These are phyloP conservation scores for Fragum fragum DNA, from an alignment of 2,888 invertebrate species.

Conservation along the genomic window DNA sequence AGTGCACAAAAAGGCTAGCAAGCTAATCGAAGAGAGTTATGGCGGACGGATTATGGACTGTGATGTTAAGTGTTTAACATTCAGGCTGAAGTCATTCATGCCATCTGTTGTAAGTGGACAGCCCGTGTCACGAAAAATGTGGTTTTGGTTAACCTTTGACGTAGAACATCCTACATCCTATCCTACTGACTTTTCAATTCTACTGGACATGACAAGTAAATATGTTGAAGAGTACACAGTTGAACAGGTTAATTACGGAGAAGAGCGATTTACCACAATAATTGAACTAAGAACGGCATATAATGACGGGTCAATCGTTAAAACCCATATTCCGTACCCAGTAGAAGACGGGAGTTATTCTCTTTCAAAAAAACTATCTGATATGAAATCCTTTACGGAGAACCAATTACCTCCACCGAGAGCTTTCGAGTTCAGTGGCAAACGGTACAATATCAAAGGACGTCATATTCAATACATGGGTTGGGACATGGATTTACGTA, in stretches of 20 bases:
- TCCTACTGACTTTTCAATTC: constrained; percentile 78
- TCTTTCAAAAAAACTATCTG: constrained; percentile 50
- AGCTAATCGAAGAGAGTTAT: constrained; percentile 76
- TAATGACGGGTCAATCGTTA: constrained; percentile 40
- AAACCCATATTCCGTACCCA: constrained; percentile 51
- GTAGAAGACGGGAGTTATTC: constrained; percentile 47
- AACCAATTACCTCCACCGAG: constrained; percentile 69
- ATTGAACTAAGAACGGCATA: constrained; percentile 69
- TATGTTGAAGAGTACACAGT: constrained; percentile 65
- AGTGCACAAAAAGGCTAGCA: constrained; percentile 61
- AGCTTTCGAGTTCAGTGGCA: constrained; percentile 79
- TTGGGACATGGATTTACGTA: constrained; percentile 81
- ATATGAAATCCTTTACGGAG: constrained; percentile 56
- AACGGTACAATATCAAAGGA: constrained; percentile 78
- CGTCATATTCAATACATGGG: constrained; percentile 78
- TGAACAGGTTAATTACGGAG: constrained; percentile 72
- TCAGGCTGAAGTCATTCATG: constrained; percentile 69
- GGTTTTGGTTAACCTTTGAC: constrained; percentile 70
- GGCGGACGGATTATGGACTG: constrained; percentile 68
- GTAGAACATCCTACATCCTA: constrained; percentile 75
- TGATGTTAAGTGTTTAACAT: constrained; percentile 69
- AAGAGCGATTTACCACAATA: constrained; percentile 63
- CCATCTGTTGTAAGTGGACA: constrained; percentile 65
- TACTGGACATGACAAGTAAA: constrained; percentile 74
- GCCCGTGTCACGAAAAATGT: constrained; percentile 66